Conservation (phyloP, 2,797 vertebrate species). For the Pseudotriccus pelzelni region DNA sequence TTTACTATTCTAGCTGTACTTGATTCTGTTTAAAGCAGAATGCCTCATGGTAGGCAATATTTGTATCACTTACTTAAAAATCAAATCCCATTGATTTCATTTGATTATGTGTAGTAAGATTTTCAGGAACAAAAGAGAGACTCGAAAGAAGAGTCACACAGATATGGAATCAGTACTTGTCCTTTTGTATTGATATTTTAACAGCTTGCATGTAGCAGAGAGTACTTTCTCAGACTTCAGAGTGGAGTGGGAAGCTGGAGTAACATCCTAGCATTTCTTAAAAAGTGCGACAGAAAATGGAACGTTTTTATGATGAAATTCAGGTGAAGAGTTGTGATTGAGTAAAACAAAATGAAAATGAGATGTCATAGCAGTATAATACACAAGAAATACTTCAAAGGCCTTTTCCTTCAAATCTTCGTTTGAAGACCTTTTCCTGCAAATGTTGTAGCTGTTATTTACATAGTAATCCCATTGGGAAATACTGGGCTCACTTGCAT, state of each 20-base stretch:
- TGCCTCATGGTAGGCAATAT: background rate
- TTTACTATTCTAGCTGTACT: background rate
- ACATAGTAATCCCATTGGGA: background rate
- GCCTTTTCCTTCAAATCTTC: background rate
- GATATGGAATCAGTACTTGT: background rate
- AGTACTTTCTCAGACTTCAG: background rate
- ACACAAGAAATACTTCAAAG: background rate
- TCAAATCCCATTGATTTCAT: background rate
- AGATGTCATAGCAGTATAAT: background rate
- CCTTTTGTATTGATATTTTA: background rate
- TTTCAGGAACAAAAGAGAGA: background rate
- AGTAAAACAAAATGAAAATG: background rate
- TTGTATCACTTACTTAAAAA: conserved; percentile 32
- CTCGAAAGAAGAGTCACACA: background rate
- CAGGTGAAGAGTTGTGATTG: background rate
- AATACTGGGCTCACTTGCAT: background rate
- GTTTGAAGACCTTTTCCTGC: background rate
- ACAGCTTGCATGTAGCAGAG: background rate
- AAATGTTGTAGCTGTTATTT: background rate
- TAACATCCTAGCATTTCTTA: background rate
- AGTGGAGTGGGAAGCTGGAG: background rate
- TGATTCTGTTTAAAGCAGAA: conserved; percentile 20
- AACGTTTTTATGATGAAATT: background rate
- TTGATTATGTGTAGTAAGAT: background rate
- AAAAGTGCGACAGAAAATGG: background rate